Evolutionary conservation across 2,797 vertebrate species (phyloP).

Genomic region (Odontamblyopus rebecca): DNA sequence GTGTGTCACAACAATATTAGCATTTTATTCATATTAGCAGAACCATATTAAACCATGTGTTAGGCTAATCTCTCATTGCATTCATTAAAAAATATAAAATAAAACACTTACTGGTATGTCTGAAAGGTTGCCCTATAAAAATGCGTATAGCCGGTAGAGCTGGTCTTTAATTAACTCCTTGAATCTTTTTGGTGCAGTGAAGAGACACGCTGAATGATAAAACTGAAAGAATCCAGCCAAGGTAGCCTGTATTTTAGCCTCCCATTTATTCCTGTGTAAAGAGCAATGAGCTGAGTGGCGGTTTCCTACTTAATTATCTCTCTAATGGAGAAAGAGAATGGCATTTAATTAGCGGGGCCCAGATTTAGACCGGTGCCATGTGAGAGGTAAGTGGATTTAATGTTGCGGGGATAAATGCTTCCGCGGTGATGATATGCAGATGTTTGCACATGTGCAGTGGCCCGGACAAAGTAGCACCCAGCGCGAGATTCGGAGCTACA

Average conservation of each 20-base stretch:
- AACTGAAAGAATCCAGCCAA: constrained; percentile 42
- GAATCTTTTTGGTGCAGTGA: constrained; percentile 11
- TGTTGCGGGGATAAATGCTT: constrained; percentile 74
- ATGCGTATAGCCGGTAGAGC: no score
- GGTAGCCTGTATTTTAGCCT: constrained; percentile 57
- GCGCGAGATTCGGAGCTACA: constrained; percentile 46
- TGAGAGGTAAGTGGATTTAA: constrained; percentile 77
- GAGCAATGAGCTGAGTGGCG: constrained; percentile 63
- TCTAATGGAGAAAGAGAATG: constrained; percentile 78
- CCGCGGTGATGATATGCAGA: constrained; percentile 69
- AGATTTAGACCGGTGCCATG: constrained; percentile 72
- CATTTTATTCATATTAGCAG: neutral
- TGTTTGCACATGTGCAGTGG: constrained; percentile 72
- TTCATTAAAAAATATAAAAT: neutral
- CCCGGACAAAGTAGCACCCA: constrained; percentile 50
- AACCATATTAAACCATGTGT: neutral
- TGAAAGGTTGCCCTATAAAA: neutral
- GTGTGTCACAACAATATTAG: neutral
- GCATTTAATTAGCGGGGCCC: constrained; percentile 77
- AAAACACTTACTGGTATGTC: neutral
- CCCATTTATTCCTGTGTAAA: constrained; percentile 49
- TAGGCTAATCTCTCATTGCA: neutral
- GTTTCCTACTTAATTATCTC: constrained; percentile 78
- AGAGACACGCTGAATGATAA: constrained; percentile 9
- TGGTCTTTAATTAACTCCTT: neutral